Evolutionary conservation across 2,888 invertebrate genomes (phyloP), one percentile per base, ranked within the genome.

Genomic region (Chirona hameri): DNA sequence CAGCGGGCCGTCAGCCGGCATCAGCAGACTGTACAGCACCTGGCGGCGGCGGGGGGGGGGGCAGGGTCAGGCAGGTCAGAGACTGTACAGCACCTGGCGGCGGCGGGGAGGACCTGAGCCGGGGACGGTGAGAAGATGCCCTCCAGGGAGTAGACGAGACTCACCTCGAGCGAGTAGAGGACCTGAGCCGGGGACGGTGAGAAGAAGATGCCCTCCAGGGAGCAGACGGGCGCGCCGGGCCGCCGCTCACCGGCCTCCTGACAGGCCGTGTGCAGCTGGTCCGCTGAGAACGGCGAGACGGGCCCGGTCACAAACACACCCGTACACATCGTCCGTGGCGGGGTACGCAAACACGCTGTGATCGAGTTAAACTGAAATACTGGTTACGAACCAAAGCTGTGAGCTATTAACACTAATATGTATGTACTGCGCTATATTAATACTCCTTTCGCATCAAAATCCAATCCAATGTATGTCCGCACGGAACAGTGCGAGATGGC

Each of bases 21-120:
- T 95, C 84, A 98, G 90, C 88, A 97, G 91, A 84, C 96, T 93
- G 88, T 98, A 96, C 84, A 97, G 90, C 81, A 97, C 92, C 92
- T 93, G 86, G 29, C 21, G 76, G 15, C 31, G 27, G 65, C n/a
- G n/a, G 27, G 0, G 27, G n/a, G 27, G 39, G 52, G 10, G 15
- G n/a, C 57, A 15, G 57, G 7, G 31, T 29, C 69, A 29, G 81
- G n/a, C n/a, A n/a, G n/a, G n/a, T n/a, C n/a, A n/a, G n/a, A 97
- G 91, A 84, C 96, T 93, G 88, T 98, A 96, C 84, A 97, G 90
- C 81, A 97, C 92, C 92, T 93, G 86, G 29, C 21, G 76, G 15
- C 31, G 27, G 65, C n/a, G n/a, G 27, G 0, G 27, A 10, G 27
- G 39, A n/a, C n/a, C n/a, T n/a, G n/a, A n/a, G n/a, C n/a, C n/a